phyloP scores from a whole-genome alignment of 2,113 vertebrate genomes.

The Xenus cinereus region DNA sequence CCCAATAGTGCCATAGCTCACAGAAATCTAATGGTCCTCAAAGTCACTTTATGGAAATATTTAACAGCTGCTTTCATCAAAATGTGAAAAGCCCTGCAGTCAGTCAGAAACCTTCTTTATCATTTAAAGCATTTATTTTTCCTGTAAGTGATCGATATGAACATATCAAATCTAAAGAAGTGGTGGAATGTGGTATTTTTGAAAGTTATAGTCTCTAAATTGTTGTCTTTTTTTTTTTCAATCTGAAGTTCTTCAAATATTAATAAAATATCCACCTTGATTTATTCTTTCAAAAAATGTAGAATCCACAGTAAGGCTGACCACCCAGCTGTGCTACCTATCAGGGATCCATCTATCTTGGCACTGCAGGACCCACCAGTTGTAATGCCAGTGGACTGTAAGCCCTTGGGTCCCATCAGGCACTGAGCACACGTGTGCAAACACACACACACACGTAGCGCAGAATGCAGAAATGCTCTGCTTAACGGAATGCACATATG shows the following conservation, averaged over 20 bases:
- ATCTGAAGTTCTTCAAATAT: background rate
- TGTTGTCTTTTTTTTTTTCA: background rate
- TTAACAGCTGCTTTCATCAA: background rate
- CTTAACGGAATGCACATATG: background rate
- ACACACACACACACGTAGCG: no score
- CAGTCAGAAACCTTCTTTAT: background rate
- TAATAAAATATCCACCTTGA: background rate
- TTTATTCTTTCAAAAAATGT: background rate
- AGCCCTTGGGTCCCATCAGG: background rate
- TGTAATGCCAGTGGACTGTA: background rate
- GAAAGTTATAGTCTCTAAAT: background rate
- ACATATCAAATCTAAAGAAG: background rate
- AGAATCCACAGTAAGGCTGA: background rate
- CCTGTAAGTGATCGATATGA: background rate
- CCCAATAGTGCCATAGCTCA: background rate
- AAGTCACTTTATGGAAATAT: constrained; percentile 14
- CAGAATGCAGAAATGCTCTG: background rate
- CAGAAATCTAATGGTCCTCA: background rate
- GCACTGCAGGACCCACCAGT: background rate
- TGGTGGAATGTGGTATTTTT: background rate
- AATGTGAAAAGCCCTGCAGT: background rate
- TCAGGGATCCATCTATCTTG: background rate
- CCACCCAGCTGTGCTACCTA: background rate
- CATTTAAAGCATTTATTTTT: background rate
- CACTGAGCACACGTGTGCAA: rapidly evolving